Conservation (phyloP, 2,113 vertebrate genomes). For the Poecile atricapillus region DNA sequence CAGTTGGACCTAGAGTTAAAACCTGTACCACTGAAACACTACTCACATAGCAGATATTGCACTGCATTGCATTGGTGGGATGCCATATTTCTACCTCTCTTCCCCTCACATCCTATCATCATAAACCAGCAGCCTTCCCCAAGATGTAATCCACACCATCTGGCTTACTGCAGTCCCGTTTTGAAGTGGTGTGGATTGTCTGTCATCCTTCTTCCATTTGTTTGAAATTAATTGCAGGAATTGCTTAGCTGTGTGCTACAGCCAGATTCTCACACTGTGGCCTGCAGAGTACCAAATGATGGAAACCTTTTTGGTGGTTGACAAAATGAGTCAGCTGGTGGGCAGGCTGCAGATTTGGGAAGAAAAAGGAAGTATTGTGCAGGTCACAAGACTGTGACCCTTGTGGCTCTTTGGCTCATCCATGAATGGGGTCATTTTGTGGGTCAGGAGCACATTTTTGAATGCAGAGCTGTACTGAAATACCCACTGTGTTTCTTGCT, state of each 20-base stretch:
- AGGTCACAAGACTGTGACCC: not conserved
- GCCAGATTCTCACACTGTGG: not conserved
- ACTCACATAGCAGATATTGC: not conserved
- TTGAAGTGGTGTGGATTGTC: constrained; percentile 23
- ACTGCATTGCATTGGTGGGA: not conserved
- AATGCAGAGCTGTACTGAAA: not conserved
- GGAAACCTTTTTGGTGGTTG: not conserved
- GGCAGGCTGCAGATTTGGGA: not conserved
- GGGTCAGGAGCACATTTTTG: not conserved
- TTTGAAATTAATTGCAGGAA: constrained; percentile 17
- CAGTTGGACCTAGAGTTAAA: not conserved
- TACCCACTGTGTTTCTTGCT: not conserved
- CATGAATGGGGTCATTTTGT: not conserved
- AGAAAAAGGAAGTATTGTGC: not conserved
- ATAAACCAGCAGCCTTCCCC: not conserved
- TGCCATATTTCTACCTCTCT: not conserved
- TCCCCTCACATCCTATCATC: not conserved
- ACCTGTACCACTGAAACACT: not conserved
- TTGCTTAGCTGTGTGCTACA: not conserved
- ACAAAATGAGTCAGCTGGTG: not conserved
- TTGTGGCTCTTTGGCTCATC: not conserved
- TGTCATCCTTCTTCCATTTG: not conserved
- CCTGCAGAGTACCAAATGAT: not conserved
- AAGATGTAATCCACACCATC: not conserved
- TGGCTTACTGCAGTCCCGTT: not conserved